Base-by-base conservation (phyloP, 2,113 vertebrate genomes). In the Hemicordylus capensis region DNA sequence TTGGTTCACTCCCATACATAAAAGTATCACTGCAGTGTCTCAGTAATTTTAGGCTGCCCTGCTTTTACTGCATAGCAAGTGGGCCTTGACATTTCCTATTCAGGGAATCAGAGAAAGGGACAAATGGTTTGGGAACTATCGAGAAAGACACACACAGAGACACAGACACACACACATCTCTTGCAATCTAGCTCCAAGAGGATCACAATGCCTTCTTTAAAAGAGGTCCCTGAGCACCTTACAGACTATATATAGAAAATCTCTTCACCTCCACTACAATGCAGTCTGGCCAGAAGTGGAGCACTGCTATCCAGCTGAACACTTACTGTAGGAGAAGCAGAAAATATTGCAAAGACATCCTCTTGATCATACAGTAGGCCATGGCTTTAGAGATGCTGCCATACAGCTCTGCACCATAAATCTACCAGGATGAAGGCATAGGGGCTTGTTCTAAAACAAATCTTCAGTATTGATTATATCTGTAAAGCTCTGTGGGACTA, bases 181-280 rank as follows among this genome's bases (percentile, higher is more conserved):
- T 70, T 76, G 46, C 26, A 56, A 76, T n/a, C 64, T 61, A 76
- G 46, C 61, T 66, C 44, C 46, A 48, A 84, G 15, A 56, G 59
- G 1, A 76, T 42, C 59, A 67, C n/a, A 44, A 39, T 56, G 48
- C 26, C 46, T 66, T 5, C 10, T 84, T 76, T 76, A 76, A 64
- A 66, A 31, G 66, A 24, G 56, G 44, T 67, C 74, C 63, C 74
- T 76, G 74, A 44, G 63, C 51, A 42, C 19, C 56, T 84, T 51
- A 76, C n/a, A n/a, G 8, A 31, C 82, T 84, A 84, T 24, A 56
- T 76, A 76, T 84, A 58, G 74, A 76, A 84, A 44, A n/a, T 84
- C 26, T 12, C 26, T 77, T 76, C 46, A 77, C 17, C 48, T 56
- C 46, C 37, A 39, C 37, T 67, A 37, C 63, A 84, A 15, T 77